Evolutionary conservation across 2,113 vertebrate genomes (phyloP).

Genomic region (Myodes glareolus): DNA sequence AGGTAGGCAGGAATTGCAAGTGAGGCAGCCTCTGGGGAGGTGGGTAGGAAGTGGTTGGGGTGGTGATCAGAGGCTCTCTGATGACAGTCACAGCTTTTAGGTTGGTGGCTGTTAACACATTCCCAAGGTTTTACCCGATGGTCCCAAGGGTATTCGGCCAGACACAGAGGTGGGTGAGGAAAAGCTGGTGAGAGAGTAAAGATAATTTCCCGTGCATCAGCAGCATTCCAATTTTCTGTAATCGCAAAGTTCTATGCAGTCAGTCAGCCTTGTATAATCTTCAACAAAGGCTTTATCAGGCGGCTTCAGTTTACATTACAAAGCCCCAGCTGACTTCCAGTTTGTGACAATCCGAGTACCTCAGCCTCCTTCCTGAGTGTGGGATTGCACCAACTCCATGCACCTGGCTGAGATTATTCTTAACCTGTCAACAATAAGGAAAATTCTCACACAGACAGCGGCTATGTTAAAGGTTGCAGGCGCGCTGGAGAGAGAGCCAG

Average conservation of each 20-base stretch:
- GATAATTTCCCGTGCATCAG: not conserved
- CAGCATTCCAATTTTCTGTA: not conserved
- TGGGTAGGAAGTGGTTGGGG: too few relatives aligned
- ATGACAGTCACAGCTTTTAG: not conserved
- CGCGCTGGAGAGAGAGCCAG: not conserved
- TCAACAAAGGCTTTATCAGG: not conserved
- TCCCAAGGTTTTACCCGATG: not conserved
- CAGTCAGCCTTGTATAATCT: not conserved
- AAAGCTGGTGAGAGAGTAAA: too few relatives aligned
- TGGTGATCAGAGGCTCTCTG: not conserved
- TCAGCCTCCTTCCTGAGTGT: not conserved
- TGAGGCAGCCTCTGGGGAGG: not conserved
- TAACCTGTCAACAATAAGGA: not conserved
- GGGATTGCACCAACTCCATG: not conserved
- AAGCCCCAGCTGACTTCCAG: not conserved
- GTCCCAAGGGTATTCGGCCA: not conserved
- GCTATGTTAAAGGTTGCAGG: not conserved
- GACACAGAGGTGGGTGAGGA: not conserved
- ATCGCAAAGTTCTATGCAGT: not conserved
- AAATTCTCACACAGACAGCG: not conserved
- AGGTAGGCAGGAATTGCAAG: not conserved
- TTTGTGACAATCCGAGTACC: not conserved
- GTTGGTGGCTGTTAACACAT: not conserved
- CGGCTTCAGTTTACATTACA: not conserved
- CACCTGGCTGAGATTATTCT: not conserved